A percentile compares a stretch with the other conserved stretches of the same genome.
Evolutionary conservation across 2,888 invertebrate species (phyloP).

Genomic region (Monoplex corrugatus): DNA sequence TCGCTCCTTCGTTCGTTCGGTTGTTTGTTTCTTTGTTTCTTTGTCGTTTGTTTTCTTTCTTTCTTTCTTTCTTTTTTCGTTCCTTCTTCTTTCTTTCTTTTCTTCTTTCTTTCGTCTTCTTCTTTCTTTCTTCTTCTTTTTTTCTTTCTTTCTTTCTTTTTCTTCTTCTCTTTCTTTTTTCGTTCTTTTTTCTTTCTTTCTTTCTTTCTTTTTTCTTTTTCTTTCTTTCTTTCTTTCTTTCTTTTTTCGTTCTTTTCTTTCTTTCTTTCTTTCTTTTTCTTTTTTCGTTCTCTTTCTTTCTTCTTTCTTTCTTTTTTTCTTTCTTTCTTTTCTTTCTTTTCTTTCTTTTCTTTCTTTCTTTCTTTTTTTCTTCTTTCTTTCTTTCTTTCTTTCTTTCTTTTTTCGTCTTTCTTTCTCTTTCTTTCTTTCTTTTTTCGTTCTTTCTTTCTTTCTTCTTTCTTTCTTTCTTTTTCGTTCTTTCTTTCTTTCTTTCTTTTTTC

Average conservation of each 20-base stretch:
- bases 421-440: neutral
- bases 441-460: neutral
- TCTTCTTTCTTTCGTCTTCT: too few relatives aligned
- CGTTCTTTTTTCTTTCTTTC: too few relatives aligned
- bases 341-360: neutral
- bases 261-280: neutral
- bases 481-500: neutral
- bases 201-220: neutral
- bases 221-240: neutral
- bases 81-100: neutral
- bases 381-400: too few relatives aligned
- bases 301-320: neutral
- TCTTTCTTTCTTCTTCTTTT: neutral
- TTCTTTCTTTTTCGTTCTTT: neutral
- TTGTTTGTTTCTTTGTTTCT: too few relatives aligned
- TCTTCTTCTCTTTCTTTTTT: too few relatives aligned
- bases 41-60: neutral
- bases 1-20: neutral
- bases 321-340: neutral
- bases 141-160: neutral
- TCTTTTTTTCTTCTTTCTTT: neutral
- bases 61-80: neutral
- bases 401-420: neutral
- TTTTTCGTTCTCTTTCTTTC: neutral
- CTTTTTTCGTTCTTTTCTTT: too few relatives aligned